Conservation (phyloP, 1,140 invertebrate genomes). For the Lutraria rhynchaena region DNA sequence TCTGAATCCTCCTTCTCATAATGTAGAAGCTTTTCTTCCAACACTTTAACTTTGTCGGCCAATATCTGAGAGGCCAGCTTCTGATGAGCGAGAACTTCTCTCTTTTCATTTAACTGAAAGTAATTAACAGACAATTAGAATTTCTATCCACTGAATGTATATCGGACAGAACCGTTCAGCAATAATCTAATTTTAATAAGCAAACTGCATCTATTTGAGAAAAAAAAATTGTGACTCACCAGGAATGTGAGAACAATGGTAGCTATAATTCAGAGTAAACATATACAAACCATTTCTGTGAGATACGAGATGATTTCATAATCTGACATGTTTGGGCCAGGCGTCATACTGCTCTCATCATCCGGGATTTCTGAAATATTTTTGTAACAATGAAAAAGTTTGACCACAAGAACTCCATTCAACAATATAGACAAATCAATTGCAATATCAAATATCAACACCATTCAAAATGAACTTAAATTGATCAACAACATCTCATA, state of each 20-base stretch:
- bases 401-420: not conserved
- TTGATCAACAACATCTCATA: no score
- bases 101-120: slow-evolving; percentile 55
- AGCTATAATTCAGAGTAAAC: no score
- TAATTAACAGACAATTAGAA: slow-evolving; percentile 11
- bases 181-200: no score
- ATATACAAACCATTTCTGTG: slow-evolving; percentile 49
- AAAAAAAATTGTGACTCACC: not conserved
- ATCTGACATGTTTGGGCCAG: slow-evolving; percentile 41
- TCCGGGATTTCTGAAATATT: slow-evolving; percentile 14
- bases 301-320: slow-evolving; percentile 47
- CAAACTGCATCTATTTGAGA: not conserved
- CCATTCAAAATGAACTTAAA: no score
- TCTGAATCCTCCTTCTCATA: slow-evolving; percentile 18
- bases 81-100: slow-evolving; percentile 53
- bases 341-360: slow-evolving; percentile 6
- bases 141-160: no score
- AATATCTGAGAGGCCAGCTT: slow-evolving; percentile 57
- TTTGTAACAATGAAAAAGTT: not conserved
- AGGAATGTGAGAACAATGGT: no score
- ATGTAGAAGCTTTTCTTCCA: slow-evolving; percentile 18
- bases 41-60: slow-evolving; percentile 28
- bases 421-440: no score
- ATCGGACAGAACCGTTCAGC: no score
- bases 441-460: no score